Conservation (phyloP, 2,113 vertebrate genomes). For the Corvus cornix region DNA sequence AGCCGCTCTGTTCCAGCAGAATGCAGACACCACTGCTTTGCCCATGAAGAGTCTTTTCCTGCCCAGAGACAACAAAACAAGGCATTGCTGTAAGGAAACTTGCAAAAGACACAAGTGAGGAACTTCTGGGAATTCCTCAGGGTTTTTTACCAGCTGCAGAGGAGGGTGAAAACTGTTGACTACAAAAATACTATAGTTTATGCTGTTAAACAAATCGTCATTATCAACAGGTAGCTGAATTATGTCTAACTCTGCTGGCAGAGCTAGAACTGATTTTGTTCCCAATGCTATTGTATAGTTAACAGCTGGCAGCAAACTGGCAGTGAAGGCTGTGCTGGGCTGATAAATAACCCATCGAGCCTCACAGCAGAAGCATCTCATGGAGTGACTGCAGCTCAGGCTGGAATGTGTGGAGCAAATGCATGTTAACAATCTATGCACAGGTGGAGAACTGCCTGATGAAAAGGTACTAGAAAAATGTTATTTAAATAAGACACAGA, state of each 20-base stretch:
- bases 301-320: slow-evolving; percentile 45
- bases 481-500: slow-evolving; percentile 1
- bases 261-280: neutral
- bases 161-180: slow-evolving; percentile 14
- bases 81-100: neutral
- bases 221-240: slow-evolving; percentile 57
- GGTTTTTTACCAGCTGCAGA: neutral
- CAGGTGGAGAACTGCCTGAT: neutral
- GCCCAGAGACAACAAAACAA: neutral
- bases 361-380: neutral
- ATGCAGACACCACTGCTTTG: neutral
- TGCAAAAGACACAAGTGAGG: neutral
- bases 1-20: neutral
- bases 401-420: neutral
- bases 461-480: slow-evolving; percentile 22
- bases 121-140: neutral
- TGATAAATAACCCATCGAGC: neutral
- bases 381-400: neutral
- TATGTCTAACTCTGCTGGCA: neutral
- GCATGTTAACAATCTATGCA: neutral
- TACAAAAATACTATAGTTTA: slow-evolving; percentile 1
- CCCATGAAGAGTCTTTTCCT: neutral
- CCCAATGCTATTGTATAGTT: neutral
- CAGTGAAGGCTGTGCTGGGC: neutral
- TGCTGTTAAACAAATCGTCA: slow-evolving; percentile 22